Evolutionary conservation across 1,140 invertebrate genomes (phyloP).

Genomic region (Cheumatopsyche charites): DNA sequence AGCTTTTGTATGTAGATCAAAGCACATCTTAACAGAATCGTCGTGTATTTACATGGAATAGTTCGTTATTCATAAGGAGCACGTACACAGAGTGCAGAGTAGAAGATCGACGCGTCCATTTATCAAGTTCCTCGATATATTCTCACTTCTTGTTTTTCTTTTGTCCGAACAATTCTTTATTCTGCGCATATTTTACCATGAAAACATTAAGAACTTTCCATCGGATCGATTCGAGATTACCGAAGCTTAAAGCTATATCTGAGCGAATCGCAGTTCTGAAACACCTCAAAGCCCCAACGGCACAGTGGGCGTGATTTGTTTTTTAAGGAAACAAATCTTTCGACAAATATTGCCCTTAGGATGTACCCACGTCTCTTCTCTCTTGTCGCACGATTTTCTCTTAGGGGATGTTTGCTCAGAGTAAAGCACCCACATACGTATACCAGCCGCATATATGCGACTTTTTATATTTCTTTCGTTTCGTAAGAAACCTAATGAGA

Average conservation of each 20-base stretch:
- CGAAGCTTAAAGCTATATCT: background rate
- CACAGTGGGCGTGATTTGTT: background rate
- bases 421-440: background rate
- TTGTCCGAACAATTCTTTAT: too few species aligned
- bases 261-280: background rate
- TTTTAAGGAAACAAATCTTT: constrained; percentile 21
- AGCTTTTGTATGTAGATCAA: background rate
- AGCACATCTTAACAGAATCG: background rate
- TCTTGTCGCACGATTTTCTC: background rate
- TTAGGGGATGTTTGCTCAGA: background rate
- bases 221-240: background rate
- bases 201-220: too few species aligned
- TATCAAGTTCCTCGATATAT: too few species aligned
- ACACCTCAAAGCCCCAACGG: background rate
- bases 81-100: too few species aligned
- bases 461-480: background rate
- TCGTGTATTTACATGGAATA: constrained; percentile 8
- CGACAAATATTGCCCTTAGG: constrained; percentile 9
- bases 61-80: too few species aligned
- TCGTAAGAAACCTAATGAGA: background rate
- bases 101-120: too few species aligned
- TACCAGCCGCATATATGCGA: background rate
- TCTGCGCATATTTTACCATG: too few species aligned
- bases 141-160: too few species aligned
- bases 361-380: background rate